These are phyloP conservation scores for Mactra quadrangularis DNA, from an alignment of 1,140 invertebrate species.

Conservation along the genomic window DNA sequence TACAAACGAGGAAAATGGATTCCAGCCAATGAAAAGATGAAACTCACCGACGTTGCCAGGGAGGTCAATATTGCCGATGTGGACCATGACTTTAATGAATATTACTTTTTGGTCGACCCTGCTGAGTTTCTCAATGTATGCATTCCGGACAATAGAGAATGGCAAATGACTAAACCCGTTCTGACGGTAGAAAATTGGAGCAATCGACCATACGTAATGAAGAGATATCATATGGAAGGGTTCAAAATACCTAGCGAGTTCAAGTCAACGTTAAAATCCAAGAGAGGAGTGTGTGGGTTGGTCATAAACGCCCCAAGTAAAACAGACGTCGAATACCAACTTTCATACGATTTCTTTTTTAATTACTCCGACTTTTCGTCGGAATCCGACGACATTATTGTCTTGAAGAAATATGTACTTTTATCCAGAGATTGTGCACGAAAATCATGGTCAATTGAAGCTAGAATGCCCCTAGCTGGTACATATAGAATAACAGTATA, in stretches of 20 bases:
- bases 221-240: conserved; percentile 29
- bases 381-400: conserved; percentile 6
- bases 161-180: conserved; percentile 27
- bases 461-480: conserved; percentile 45
- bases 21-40: neutral
- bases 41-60: neutral
- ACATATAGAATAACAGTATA: conserved; percentile 51
- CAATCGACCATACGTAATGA: conserved; percentile 11
- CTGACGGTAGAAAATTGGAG: conserved; percentile 22
- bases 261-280: conserved; percentile 37
- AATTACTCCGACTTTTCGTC: conserved; percentile 9
- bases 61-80: neutral
- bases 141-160: conserved; percentile 37
- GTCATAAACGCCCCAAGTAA: neutral
- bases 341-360: conserved; percentile 56
- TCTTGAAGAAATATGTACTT: conserved; percentile 34
- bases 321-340: conserved; percentile 20
- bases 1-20: conserved; percentile 42
- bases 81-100: conserved; percentile 54
- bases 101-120: conserved; percentile 49
- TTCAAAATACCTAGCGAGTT: conserved; percentile 43
- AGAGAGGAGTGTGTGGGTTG: conserved; percentile 39
- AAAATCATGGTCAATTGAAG: conserved; percentile 41
- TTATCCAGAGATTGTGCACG: conserved; percentile 27
- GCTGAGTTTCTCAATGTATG: conserved; percentile 30